Percentiles rank a stretch among this genome's conserved stretches.
phyloP scores from a whole-genome alignment of 2,888 invertebrate genomes.

The Ecdyonurus torrentis region DNA sequence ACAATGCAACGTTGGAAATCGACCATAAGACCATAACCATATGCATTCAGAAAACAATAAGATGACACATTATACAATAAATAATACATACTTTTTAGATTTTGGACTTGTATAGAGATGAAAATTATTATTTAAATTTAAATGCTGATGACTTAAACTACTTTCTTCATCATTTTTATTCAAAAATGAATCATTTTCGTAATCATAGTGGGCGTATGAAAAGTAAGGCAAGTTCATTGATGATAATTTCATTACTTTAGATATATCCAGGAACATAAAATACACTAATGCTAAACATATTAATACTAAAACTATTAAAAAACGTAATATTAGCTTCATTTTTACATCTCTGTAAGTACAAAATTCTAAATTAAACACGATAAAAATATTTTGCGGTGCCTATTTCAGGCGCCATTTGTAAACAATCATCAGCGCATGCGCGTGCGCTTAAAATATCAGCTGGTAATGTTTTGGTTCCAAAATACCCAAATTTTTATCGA shows the following conservation, averaged over 20 bases:
- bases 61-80: too few species aligned
- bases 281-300: background rate
- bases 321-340: background rate
- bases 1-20: too few species aligned
- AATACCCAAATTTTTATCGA: too few species aligned
- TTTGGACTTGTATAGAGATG: slow-evolving; percentile 8
- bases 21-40: too few species aligned
- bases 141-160: slow-evolving; percentile 4
- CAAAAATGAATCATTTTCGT: background rate
- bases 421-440: background rate
- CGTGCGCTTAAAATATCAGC: background rate
- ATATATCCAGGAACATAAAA: background rate
- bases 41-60: too few species aligned
- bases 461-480: too few species aligned
- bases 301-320: background rate
- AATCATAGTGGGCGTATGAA: background rate
- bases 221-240: background rate
- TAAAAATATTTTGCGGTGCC: background rate
- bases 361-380: background rate
- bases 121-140: slow-evolving; percentile 8
- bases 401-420: background rate
- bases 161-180: background rate
- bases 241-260: background rate
- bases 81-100: slow-evolving; percentile 1
- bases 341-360: background rate